Conservation (phyloP, 2,888 invertebrate genomes). For the Meliscaeva auricollis region DNA sequence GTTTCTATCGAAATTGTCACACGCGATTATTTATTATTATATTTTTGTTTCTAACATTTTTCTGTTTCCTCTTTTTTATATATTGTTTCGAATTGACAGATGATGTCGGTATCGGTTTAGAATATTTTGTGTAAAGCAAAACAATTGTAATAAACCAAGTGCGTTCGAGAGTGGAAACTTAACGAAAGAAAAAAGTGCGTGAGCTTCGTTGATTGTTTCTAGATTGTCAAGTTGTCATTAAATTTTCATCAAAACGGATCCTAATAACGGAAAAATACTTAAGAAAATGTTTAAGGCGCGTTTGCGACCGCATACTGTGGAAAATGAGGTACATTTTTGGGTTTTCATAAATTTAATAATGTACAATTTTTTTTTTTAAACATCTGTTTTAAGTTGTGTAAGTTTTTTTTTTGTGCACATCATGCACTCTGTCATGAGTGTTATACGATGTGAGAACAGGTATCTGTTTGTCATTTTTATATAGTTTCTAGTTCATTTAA, state of each 20-base stretch:
- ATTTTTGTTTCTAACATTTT: background rate
- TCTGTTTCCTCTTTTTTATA: background rate
- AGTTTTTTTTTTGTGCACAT: background rate
- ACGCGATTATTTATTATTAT: constrained; percentile 35
- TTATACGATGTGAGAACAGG: constrained; percentile 13
- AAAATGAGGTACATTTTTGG: constrained; percentile 83
- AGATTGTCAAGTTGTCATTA: constrained; percentile 1
- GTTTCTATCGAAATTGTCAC: constrained; percentile 66
- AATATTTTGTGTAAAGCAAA: constrained; percentile 14
- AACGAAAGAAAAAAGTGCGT: constrained; percentile 19
- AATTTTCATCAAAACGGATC: constrained; percentile 79
- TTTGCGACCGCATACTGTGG: constrained; percentile 80
- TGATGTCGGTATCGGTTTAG: background rate
- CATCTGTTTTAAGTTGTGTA: constrained; percentile 33
- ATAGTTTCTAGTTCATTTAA: constrained; percentile 12
- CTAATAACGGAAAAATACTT: constrained; percentile 78
- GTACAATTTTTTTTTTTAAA: constrained; percentile 1
- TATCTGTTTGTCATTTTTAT: constrained; percentile 10
- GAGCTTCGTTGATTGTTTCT: background rate
- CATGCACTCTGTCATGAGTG: background rate
- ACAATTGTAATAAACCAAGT: background rate
- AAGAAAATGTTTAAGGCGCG: constrained; percentile 82
- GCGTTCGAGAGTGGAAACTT: background rate
- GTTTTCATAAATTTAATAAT: constrained; percentile 20
- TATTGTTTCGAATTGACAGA: constrained; percentile 10